Percentiles rank a stretch among this genome's conserved stretches.
These are phyloP conservation scores for Diadumene lineata DNA, from an alignment of 92 coral and sea anemone species.

Conservation along the genomic window DNA sequence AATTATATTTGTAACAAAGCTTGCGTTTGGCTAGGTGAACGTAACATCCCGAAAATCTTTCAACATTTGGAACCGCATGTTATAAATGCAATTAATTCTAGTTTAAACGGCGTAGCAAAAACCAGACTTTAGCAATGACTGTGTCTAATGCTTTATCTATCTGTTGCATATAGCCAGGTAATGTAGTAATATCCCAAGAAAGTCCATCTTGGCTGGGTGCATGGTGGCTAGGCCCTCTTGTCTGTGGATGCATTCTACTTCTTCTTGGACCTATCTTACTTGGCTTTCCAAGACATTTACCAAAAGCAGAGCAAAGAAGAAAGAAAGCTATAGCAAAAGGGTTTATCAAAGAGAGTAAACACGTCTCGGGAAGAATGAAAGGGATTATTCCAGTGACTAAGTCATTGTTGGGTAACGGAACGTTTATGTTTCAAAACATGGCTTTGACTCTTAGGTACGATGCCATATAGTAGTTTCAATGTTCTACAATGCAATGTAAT, in stretches of 20 bases:
- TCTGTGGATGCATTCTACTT: slow-evolving; percentile 55
- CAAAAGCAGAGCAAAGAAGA: slow-evolving; percentile 55
- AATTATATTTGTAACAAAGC: too few relatives aligned
- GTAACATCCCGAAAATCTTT: too few relatives aligned
- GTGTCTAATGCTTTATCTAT: not conserved
- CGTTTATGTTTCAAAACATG: slow-evolving; percentile 73
- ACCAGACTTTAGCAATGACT: too few relatives aligned
- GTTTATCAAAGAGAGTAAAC: slow-evolving; percentile 21
- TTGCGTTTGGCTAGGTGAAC: too few relatives aligned
- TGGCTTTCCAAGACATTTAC: slow-evolving; percentile 72
- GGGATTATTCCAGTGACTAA: slow-evolving; percentile 76
- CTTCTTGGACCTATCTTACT: slow-evolving; percentile 47
- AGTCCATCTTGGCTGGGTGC: slow-evolving; percentile 81
- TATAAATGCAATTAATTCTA: too few relatives aligned
- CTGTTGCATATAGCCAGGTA: slow-evolving; percentile 42
- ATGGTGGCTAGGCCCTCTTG: slow-evolving; percentile 79
- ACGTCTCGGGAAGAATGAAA: slow-evolving; percentile 23
- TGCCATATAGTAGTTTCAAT: not conserved
- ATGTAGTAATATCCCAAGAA: slow-evolving; percentile 37
- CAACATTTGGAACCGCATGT: too few relatives aligned
- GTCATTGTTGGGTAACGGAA: slow-evolving; percentile 50
- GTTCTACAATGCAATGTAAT: too few relatives aligned
- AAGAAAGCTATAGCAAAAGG: slow-evolving; percentile 66
- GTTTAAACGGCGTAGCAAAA: too few relatives aligned
- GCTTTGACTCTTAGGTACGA: slow-evolving; percentile 53